Conservation (phyloP, 2,797 vertebrate genomes). For the Pseudochromis fuscus region DNA sequence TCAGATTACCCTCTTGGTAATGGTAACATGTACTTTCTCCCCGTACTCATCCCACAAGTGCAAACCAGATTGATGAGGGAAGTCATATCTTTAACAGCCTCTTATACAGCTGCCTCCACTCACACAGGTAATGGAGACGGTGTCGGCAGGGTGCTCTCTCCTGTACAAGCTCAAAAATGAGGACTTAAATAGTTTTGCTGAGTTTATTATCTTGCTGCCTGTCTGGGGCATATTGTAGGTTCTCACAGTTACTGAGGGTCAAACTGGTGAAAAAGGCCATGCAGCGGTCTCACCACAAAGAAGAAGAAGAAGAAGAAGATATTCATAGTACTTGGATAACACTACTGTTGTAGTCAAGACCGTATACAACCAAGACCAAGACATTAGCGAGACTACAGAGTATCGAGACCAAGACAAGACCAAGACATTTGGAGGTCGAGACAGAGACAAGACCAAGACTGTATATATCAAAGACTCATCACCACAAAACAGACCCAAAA, state of each 20-base stretch:
- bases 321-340: slow-evolving; percentile 50
- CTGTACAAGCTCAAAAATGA: slow-evolving; percentile 52
- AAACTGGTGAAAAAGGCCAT: slow-evolving; percentile 45
- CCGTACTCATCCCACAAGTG: slow-evolving; percentile 39
- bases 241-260: slow-evolving; percentile 54
- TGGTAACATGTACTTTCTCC: slow-evolving; percentile 26
- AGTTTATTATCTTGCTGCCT: slow-evolving; percentile 66
- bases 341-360: no score
- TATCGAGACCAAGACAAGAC: no score
- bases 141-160: slow-evolving; percentile 52
- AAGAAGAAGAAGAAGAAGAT: slow-evolving; percentile 37
- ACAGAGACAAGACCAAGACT: no score
- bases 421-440: no score
- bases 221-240: slow-evolving; percentile 49
- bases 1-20: slow-evolving; percentile 60
- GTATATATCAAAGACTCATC: no score
- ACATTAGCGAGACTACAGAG: no score
- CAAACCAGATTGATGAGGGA: slow-evolving; percentile 65
- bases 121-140: slow-evolving; percentile 58
- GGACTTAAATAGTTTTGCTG: slow-evolving; percentile 51
- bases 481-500: no score
- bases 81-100: slow-evolving; percentile 61
- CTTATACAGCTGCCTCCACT: slow-evolving; percentile 50
- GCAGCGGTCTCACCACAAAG: slow-evolving; percentile 27
- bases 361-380: no score